Base-by-base conservation (phyloP, 1,140 invertebrate genomes). In the Archivesica marissinica region DNA sequence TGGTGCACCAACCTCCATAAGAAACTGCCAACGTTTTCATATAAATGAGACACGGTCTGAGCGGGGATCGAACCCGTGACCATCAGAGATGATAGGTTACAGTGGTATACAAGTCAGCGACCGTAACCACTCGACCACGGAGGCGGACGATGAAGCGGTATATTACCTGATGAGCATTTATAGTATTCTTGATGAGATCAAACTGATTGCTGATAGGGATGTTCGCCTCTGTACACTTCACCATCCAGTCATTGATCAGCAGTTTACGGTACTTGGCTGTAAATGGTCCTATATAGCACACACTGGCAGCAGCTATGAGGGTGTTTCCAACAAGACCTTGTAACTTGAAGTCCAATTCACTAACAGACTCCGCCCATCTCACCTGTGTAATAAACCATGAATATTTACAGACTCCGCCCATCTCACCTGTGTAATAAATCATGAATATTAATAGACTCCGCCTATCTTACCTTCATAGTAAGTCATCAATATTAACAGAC, bases 331-430 rank as follows among this genome's bases (percentile, higher is more conserved):
- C 91, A 35, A 94, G 78, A 47, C 92, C 89, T 81, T 89, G 77
- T 33, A 94, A 85, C 61, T 93, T 92, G 15, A 89, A 75, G 76
- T 94, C 91, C 25, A 94, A 74, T 30, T 91, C 96, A 92, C 96
- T 94, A 6, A 97, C 96, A 23, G 95, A 95, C 61, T 96, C 95
- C 74, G 96, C 95, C 97, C 97, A 98, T 50, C 97, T 95, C 1
- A 96, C 94, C 94, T 97, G 64, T 11, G 35, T n/a, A 7, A 75
- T 15, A 38, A 64, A 66, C 68, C 6, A 68, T 64, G 41, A 17
- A 47, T 47, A 47, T 47, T 47, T 17, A n/a, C n/a, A 47, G 7
- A 47, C 17, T 47, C 7, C 17, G 41, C 7, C 7, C 17, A 17
- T 47, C 7, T 47, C 41, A 47, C 41, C 41, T 9, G 41, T 9